Evolutionary conservation across 2,888 invertebrate genomes (phyloP), one percentile per base, ranked within the genome.

Genomic region (Lobophora halterata): DNA sequence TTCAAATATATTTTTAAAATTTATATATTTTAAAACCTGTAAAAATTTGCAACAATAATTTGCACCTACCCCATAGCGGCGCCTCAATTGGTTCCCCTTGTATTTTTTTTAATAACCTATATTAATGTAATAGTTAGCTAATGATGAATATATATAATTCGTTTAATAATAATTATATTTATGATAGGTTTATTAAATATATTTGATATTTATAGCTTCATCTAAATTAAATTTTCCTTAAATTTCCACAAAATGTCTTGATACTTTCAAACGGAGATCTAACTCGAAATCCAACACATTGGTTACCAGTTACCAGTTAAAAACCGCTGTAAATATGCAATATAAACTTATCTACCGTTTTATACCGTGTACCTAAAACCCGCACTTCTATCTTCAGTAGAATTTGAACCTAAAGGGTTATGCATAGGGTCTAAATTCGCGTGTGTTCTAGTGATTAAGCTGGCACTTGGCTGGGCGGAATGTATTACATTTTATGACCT

Each of bases 401-500:
- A 45, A 28, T 40, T 18, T 32, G 20, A 18, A n/a, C 23, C 49
- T 26, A 31, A 23, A 1, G 3, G 1, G n/a, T 23, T 1, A 6
- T 5, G 2, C 0, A n/a, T 19, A 36, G 19, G 13, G 27, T 27
- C 18, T 23, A 36, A 14, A 36, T 32, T 32, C 10, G 31, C 28
- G 20, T 34, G 26, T 16, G 27, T 8, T 28, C 17, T 5, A 37
- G 28, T 44, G 33, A 52, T 40, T 34, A 40, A 26, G 20, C 29
- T 16, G 7, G 32, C 29, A 29, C 23, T 4, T 44, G 25, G 23
- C 29, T 34, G 28, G 29, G 34, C 26, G 9, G 26, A 40, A 16
- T 25, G 29, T 10, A 27, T 50, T 51, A 46, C 50, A 51, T 58
- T 65, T 65, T 58, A 66, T 52, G 55, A 52, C 60, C 56, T 58